These are phyloP conservation scores for zebrafish (Danio rerio) DNA, from an alignment of 2,113 vertebrate species.

Conservation along the genomic window GRCz12tu NC_133183.1:12818501-12819000, in stretches of 20 bases:
- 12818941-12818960: too few species aligned
- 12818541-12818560: background rate
- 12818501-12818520: slow-evolving; percentile 1
- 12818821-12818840: too few species aligned
- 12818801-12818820: too few species aligned
- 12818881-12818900: too few species aligned
- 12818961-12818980: too few species aligned
- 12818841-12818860: too few species aligned
- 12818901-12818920: too few species aligned
- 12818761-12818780: background rate
- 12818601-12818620: too few species aligned
- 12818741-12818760: background rate
- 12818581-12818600: background rate
- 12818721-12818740: background rate
- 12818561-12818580: background rate
- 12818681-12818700: background rate
- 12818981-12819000: too few species aligned
- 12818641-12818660: background rate
- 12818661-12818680: background rate
- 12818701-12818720: background rate
- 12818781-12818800: background rate
- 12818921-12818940: too few species aligned
- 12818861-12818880: too few species aligned
- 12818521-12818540: background rate
- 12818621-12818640: background rate